These are phyloP conservation scores for Tarsius wallacei DNA, from an alignment of 2,797 vertebrate species.

Conservation along the genomic window DNA sequence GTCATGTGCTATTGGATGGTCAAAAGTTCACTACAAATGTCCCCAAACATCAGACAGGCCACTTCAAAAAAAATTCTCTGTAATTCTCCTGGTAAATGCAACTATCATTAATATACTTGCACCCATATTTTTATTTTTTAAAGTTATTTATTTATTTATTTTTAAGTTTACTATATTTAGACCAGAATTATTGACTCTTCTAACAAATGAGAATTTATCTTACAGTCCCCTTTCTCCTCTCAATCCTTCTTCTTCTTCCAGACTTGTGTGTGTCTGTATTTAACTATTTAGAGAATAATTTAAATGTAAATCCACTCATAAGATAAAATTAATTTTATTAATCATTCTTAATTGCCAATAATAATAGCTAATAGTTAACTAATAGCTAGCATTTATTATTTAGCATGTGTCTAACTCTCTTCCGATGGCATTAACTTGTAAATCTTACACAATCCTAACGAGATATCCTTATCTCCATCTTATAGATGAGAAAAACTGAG, in stretches of 20 bases:
- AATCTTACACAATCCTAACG: neutral
- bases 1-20: neutral
- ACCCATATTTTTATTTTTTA: neutral
- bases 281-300: neutral
- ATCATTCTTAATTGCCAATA: conserved; percentile 46
- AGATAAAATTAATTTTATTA: neutral
- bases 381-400: conserved; percentile 51
- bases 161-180: neutral
- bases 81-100: neutral
- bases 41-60: neutral
- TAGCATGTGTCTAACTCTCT: neutral
- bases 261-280: neutral
- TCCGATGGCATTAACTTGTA: neutral
- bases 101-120: conserved; percentile 1
- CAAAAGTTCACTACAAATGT: neutral
- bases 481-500: conserved; percentile 53
- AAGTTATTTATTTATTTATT: too few relatives aligned
- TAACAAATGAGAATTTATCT: neutral
- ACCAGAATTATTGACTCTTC: neutral
- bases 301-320: neutral
- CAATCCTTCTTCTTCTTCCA: neutral
- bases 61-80: neutral
- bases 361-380: conserved; percentile 9
- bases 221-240: neutral
- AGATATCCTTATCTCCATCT: conserved; percentile 24